Base-by-base conservation (phyloP, 2,797 vertebrate genomes). In the Distichodus sexfasciatus region DNA sequence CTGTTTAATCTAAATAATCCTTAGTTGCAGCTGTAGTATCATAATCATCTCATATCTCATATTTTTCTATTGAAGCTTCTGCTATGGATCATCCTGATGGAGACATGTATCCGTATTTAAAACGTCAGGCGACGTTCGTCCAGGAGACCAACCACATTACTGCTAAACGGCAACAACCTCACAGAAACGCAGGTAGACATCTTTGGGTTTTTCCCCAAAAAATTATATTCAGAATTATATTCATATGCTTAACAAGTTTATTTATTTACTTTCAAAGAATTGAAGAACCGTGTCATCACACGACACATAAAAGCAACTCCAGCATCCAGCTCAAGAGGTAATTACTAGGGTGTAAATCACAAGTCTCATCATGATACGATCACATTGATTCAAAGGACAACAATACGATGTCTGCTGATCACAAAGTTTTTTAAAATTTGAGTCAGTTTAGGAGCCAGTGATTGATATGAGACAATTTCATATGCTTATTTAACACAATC, bases 121-220 rank as follows among this genome's bases (percentile, higher is more conserved):
- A 65, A 68, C 63, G 17, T 0, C 21, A 5, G 28, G 23, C n/a
- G 43, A 23, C 14, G 3, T 70, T 17, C 19, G 1, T 10, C 7
- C 58, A 50, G 35, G 64, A 19, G 74, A 29, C 21, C 31, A 82
- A 76, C 53, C 69, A 79, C 44, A 15, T 75, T 74, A 51, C 63
- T 23, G 2, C 17, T n/a, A 50, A 11, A 40, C 79, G 79, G 71
- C 46, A 43, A 61, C 17, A 8, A 46, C 46, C n/a, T 7, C 31
- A 6, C 9, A 76, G 60, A 63, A 81, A 74, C 54, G 21, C 65
- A 81, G 90, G 91, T 92, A 86, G 23, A 47, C 6, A 23, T 41
- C 19, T 15, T n/a, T n/a, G n/a, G n/a, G n/a, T n/a, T n/a, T n/a
- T n/a, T n/a, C n/a, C n/a, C n/a, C 4, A 33, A 33, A 33, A 33